A percentile compares a stretch with the other conserved stretches of the same genome.
These are phyloP conservation scores for Sesamia nonagrioides DNA, from an alignment of 1,140 invertebrate genomes.

Conservation along the genomic window DNA sequence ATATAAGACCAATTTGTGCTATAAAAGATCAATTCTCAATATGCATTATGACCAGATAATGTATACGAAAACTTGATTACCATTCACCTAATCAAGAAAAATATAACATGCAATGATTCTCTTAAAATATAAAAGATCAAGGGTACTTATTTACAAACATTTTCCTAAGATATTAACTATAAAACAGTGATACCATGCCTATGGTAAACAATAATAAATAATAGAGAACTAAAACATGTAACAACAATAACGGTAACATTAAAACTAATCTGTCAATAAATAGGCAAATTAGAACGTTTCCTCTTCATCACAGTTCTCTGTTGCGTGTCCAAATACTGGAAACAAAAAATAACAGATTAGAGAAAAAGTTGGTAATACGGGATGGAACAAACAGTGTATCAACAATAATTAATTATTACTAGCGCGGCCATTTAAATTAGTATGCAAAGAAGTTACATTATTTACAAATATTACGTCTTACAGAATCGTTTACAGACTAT, in stretches of 20 bases:
- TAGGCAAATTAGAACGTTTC: slow-evolving; percentile 91
- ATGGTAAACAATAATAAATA: slow-evolving; percentile 84
- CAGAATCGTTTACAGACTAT: too few species aligned
- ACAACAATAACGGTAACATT: slow-evolving; percentile 85
- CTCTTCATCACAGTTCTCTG: slow-evolving; percentile 93
- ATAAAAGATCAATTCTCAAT: slow-evolving; percentile 72
- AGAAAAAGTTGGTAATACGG: background rate
- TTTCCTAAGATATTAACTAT: slow-evolving; percentile 67
- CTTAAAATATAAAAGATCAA: slow-evolving; percentile 68
- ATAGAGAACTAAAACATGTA: slow-evolving; percentile 78
- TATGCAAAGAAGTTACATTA: too few species aligned
- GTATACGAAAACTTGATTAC: slow-evolving; percentile 74
- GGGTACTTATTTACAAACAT: slow-evolving; percentile 82
- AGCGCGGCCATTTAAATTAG: too few species aligned
- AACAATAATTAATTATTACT: too few species aligned
- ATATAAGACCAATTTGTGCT: slow-evolving; percentile 66
- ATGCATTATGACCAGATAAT: slow-evolving; percentile 82
- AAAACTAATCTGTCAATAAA: slow-evolving; percentile 75
- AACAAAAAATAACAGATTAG: slow-evolving; percentile 69
- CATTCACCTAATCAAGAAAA: slow-evolving; percentile 69
- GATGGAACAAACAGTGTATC: too few species aligned
- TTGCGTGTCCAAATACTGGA: slow-evolving; percentile 93
- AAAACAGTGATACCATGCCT: slow-evolving; percentile 73
- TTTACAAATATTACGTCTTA: too few species aligned
- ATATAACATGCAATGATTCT: slow-evolving; percentile 73